Base-by-base conservation (phyloP, 2,113 vertebrate species). In the Eira barbara region DNA sequence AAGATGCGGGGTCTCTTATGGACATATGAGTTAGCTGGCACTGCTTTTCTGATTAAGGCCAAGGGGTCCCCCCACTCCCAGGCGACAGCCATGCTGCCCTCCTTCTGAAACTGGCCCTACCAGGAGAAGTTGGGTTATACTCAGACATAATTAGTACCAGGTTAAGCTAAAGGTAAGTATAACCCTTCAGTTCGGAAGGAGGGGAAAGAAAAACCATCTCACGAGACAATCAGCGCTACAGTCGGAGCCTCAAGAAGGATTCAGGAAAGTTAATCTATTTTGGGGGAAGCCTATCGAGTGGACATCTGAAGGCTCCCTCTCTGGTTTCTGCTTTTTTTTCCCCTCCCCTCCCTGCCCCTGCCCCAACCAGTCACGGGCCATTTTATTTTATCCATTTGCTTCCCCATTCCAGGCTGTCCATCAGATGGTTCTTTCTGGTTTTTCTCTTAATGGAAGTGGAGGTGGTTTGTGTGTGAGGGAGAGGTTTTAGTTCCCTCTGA, bases 301-400 rank as follows among this genome's bases (percentile, higher is more conserved):
- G 61, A 36, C 42, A 7, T 4, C 11, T 0, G 25, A 42, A 21
- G 13, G 31, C 25, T 45, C 27, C 27, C 23, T 52, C 18, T 83
- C 65, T 76, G 36, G 6, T 65, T 63, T 79, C 39, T 89, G 36
- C 23, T 78, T 69, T 13, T 42, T 81, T 15, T 52, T 7, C 34
- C 12, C 36, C 12, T 29, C 12, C 76, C 7, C 21, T 29, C 0
- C 12, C 0, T 18, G 0, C 1, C 21, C 25, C 6, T 6, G 3
- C 31, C 31, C 3, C 12, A n/a, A 1, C 29, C 45, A 79, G 59
- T 6, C 27, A 31, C 25, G 4, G 23, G 39, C 13, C 76, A 42
- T 84, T 76, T 80, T 73, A 34, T 84, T 76, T 80, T 73, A 31
- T 65, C 49, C 81, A 36, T 36, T 29, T 52, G 74, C 80, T 63